A percentile compares a stretch with the other conserved stretches of the same genome.
These are phyloP conservation scores for Pollenia griseotomentosa DNA, from an alignment of 2,888 invertebrate species.

Conservation along the genomic window DNA sequence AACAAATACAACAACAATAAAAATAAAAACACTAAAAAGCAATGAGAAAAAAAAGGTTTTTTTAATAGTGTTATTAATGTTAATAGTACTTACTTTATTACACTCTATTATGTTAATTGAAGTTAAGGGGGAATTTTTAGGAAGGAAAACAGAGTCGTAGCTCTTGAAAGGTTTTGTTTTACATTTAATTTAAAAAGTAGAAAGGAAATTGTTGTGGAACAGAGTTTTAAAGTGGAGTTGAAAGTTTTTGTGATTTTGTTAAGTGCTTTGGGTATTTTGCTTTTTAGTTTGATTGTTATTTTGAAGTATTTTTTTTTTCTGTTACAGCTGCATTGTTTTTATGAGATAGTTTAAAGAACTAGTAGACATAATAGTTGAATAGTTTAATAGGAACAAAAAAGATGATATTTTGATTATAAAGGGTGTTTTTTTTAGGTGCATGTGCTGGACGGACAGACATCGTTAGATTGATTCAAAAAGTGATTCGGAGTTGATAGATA, in stretches of 20 bases:
- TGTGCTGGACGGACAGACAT: too few species aligned
- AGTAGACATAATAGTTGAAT: background rate
- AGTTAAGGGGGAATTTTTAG: background rate
- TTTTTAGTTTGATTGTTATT: background rate
- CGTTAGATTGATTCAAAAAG: too few species aligned
- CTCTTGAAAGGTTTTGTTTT: too few species aligned
- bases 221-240: background rate
- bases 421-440: too few species aligned
- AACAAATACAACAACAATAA: constrained; percentile 14
- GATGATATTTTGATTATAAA: too few species aligned
- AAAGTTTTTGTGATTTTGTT: background rate
- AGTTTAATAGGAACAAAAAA: background rate
- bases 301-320: background rate
- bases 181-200: background rate
- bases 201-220: background rate
- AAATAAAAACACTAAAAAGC: background rate
- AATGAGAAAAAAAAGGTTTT: constrained; percentile 21
- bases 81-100: constrained; percentile 43
- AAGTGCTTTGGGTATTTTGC: constrained; percentile 10
- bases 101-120: constrained; percentile 52
- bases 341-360: background rate
- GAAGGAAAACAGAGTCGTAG: background rate
- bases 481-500: too few species aligned
- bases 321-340: background rate
- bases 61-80: constrained; percentile 53